These are phyloP conservation scores for Oreochromis aureus DNA, from an alignment of 2,113 vertebrate species.

Conservation along the genomic window DNA sequence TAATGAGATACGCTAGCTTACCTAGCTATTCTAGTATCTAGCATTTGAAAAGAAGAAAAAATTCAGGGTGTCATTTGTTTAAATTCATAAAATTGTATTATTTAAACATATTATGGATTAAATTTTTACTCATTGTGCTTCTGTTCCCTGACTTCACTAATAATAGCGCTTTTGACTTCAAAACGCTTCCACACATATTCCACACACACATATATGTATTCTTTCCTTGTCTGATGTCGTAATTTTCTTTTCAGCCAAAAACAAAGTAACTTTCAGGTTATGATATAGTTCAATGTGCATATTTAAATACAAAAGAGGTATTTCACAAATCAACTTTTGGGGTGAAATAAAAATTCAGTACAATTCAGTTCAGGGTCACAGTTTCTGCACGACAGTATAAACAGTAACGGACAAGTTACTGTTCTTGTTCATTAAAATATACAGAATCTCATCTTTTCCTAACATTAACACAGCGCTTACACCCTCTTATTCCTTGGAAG, in stretches of 20 bases:
- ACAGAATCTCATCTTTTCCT: background rate
- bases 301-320: background rate
- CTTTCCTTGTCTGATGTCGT: background rate
- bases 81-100: background rate
- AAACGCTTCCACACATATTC: background rate
- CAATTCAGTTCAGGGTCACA: background rate
- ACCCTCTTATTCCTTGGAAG: background rate
- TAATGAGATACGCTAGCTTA: background rate
- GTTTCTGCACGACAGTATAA: background rate
- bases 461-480: background rate
- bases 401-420: background rate
- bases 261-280: background rate
- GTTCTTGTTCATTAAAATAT: background rate
- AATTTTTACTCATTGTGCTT: background rate
- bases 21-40: rapidly evolving
- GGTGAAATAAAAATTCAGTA: background rate
- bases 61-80: background rate
- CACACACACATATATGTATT: background rate
- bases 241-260: background rate
- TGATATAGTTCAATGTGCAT: background rate
- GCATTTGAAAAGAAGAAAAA: background rate
- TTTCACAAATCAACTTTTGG: background rate
- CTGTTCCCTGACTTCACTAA: background rate
- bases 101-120: background rate
- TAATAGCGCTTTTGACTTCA: background rate